Base-by-base conservation (phyloP, 2,797 vertebrate genomes). In the Halcyon badia region DNA sequence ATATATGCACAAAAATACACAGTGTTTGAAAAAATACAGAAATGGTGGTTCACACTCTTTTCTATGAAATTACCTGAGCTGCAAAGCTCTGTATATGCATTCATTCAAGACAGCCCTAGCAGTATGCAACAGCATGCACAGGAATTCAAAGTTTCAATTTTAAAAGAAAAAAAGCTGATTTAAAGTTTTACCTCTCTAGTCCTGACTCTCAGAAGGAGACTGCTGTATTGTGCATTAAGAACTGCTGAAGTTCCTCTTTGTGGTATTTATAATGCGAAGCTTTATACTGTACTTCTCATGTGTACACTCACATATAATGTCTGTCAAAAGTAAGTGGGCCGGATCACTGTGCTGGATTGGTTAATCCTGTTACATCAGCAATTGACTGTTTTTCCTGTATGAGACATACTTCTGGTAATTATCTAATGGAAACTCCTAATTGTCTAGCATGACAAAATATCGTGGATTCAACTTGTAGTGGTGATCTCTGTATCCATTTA, bases 381-480 rank as follows among this genome's bases (percentile, higher is more conserved):
- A 97, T 97, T 98, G 98, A 98, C 97, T 98, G 90, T 96, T 98
- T 98, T 98, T 98, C 97, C 98, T 98, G 97, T 97, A 97, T 98
- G 98, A 98, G 97, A 90, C 98, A 98, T 97, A 96, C 96, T 98
- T 98, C 88, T 98, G 93, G 98, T 97, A 98, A 98, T 97, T 98
- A 97, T 97, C 97, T 98, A 97, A 98, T 98, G 98, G 97, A 98
- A 98, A 98, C 93, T 96, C 97, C 97, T 97, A 93, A 97, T 97
- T 97, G 95, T 96, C 96, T 98, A 95, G 97, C 83, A 94, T 98
- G 95, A 97, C 96, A 98, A 96, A 96, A 93, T 96, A 91, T 88
- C 91, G 20, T 97, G 93, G 94, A 97, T 98, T 89, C 86, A 77
- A 91, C 82, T 94, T 61, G 49, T 84, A 97, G 93, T 97, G 90